These are phyloP conservation scores for Hoplodrina blanda DNA, from an alignment of 2,888 invertebrate genomes.

Conservation along the genomic window DNA sequence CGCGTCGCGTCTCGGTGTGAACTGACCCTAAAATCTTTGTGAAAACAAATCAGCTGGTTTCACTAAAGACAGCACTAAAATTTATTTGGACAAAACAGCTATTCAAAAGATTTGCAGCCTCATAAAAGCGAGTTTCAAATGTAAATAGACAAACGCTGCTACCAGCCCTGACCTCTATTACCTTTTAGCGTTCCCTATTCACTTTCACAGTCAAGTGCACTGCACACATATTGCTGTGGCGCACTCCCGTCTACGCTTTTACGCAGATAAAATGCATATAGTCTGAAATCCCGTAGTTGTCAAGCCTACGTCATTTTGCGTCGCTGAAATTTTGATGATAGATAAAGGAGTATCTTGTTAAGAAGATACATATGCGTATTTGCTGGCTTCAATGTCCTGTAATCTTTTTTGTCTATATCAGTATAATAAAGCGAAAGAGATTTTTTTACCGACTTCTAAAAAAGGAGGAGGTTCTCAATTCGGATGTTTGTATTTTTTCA, in stretches of 20 bases:
- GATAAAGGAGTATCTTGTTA: too few relatives aligned
- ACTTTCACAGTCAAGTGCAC: constrained; percentile 47
- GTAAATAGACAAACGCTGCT: constrained; percentile 1
- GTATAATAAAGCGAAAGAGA: too few relatives aligned
- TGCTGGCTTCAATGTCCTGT: too few relatives aligned
- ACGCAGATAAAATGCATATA: constrained; percentile 20
- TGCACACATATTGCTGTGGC: constrained; percentile 34
- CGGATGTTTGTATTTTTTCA: too few relatives aligned
- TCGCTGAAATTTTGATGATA: too few relatives aligned
- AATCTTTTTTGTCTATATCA: too few relatives aligned
- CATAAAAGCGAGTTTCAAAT: constrained; percentile 27
- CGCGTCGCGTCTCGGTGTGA: too few relatives aligned
- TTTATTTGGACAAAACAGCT: neutral
- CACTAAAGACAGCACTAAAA: neutral
- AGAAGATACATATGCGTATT: too few relatives aligned
- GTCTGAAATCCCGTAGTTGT: neutral
- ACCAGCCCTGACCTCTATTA: constrained; percentile 43
- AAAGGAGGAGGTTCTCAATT: too few relatives aligned
- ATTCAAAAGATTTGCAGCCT: constrained; percentile 32
- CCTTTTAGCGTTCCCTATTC: constrained; percentile 26
- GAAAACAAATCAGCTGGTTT: too few relatives aligned
- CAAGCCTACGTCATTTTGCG: neutral
- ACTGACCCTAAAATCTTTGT: too few relatives aligned
- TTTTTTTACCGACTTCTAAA: too few relatives aligned
- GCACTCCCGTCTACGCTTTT: neutral